These are phyloP conservation scores for Simalia tracyae DNA, from an alignment of 2,797 vertebrate species.

Conservation along the genomic window DNA sequence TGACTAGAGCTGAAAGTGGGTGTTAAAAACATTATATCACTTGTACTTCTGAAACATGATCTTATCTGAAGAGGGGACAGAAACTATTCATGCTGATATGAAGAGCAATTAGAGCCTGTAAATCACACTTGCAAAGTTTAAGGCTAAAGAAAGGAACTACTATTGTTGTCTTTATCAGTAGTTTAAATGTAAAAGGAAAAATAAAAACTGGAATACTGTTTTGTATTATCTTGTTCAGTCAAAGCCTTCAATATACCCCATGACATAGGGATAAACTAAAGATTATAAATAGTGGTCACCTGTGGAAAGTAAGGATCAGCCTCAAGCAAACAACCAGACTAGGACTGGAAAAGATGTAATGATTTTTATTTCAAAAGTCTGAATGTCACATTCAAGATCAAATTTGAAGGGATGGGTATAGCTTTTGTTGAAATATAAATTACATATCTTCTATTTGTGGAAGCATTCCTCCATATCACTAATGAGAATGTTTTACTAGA, in stretches of 20 bases:
- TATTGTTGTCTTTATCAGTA: neutral
- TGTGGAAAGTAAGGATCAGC: neutral
- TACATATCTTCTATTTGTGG: neutral
- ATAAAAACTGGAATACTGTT: neutral
- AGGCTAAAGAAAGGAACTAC: neutral
- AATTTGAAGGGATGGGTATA: neutral
- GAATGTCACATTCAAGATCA: neutral
- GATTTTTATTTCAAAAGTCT: neutral
- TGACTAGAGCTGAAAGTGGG: neutral
- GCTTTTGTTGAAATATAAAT: neutral
- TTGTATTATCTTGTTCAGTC: neutral
- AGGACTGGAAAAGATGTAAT: neutral
- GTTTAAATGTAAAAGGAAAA: neutral
- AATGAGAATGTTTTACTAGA: constrained; percentile 29
- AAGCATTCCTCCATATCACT: constrained; percentile 27
- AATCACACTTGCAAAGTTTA: constrained; percentile 8
- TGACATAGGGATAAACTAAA: neutral
- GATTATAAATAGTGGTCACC: neutral
- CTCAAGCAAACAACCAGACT: neutral
- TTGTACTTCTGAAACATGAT: neutral
- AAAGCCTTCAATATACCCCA: neutral
- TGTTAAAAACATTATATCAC: neutral
- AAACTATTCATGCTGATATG: neutral
- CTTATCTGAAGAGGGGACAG: neutral
- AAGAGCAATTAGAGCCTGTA: neutral